Evolutionary conservation across 53 echinoderm and acorn worm genomes (phyloP), one percentile per base, ranked within the genome.

Genomic region (Holothuria leucospilota): DNA sequence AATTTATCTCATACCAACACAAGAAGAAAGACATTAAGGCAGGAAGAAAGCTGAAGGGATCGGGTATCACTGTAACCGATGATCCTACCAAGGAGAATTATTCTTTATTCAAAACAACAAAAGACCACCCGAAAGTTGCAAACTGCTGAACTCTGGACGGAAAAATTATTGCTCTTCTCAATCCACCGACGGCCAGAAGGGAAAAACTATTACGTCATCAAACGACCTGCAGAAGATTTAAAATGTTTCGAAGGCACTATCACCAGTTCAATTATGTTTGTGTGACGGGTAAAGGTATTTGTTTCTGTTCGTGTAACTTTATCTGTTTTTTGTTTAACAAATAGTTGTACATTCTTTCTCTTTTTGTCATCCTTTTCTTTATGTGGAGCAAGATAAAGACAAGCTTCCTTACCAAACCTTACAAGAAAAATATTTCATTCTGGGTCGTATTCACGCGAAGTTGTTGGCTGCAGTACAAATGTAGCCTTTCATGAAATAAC

Each of bases 1-100:
- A 69, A 69, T 28, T 28, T 26, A 69, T 29, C 27, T 69, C 28
- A 6, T 29, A 8, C 13, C 27, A 42, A 42, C 42, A 69, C 69
- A 69, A 16, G 34, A 6, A 13, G 23, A 15, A 28, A 69, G 69
- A 25, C 13, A 69, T 69, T 69, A 69, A 69, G 8, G 27, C 25
- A 25, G 27, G 69, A 69, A 69, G 28, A 28, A 69, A 69, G 8
- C 26, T 38, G 9, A 69, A n/a, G n/a, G n/a, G n/a, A n/a, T n/a
- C n/a, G n/a, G n/a, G n/a, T n/a, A n/a, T n/a, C n/a, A n/a, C n/a
- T 26, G 29, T 69, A 24, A 69, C 69, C 69, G 69, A 69, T 28
- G 69, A 69, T 28, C 69, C 13, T 13, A 69, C 69, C 7, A 69
- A n/a, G 69, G 69, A 1, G 29, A 69, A 69, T 29, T 1, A 69